Percentiles rank a stretch among this genome's conserved stretches.
phyloP scores from a whole-genome alignment of 2,797 vertebrate species.

The Neopelma chrysocephalum region DNA sequence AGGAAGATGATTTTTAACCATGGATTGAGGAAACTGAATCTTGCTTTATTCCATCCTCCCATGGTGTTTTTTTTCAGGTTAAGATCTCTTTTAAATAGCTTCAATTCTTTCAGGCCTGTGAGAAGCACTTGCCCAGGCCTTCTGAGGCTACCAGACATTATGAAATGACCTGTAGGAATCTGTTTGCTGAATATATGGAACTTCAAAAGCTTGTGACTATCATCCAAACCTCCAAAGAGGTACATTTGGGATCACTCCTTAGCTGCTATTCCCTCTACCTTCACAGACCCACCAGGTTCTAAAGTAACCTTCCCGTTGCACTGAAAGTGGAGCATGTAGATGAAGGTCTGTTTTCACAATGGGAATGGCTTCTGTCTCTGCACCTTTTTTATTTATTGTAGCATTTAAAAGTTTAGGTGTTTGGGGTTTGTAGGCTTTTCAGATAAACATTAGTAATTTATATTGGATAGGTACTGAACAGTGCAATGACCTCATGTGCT shows the following conservation, averaged over 20 bases:
- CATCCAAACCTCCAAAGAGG: conserved; percentile 74
- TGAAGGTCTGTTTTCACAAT: background rate
- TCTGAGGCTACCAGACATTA: conserved; percentile 71
- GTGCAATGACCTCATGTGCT: background rate
- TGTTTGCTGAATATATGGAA: conserved; percentile 72
- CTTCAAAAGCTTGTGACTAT: conserved; percentile 66
- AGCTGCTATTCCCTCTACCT: background rate
- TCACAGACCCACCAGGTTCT: background rate
- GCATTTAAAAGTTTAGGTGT: background rate
- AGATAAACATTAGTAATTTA: background rate
- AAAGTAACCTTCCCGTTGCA: background rate
- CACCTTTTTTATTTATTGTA: background rate
- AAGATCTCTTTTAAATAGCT: background rate
- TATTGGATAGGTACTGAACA: background rate
- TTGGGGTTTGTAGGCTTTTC: background rate
- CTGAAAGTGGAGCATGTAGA: background rate
- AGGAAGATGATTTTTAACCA: background rate
- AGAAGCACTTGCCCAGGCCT: conserved; percentile 60
- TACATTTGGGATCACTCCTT: background rate
- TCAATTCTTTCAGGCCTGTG: conserved; percentile 67
- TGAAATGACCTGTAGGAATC: conserved; percentile 58
- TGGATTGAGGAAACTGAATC: background rate
- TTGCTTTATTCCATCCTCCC: background rate
- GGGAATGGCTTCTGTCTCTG: background rate
- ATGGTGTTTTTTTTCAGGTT: background rate